These are phyloP conservation scores for Nannobrachium achirus DNA, from an alignment of 2,113 vertebrate species.

Conservation along the genomic window DNA sequence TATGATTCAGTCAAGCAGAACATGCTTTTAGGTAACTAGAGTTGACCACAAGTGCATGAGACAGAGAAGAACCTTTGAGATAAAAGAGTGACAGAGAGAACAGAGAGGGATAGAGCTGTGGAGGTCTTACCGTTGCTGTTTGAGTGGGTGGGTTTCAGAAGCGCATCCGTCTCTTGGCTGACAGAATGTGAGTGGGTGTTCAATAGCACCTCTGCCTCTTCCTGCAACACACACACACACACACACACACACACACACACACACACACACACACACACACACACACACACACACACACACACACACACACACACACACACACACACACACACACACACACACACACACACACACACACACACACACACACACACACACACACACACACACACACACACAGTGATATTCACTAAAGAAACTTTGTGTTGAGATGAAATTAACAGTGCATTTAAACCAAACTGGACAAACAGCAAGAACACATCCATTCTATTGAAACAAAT, in stretches of 20 bases:
- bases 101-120: not conserved
- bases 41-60: not conserved
- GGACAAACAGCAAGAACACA: constrained; percentile 23
- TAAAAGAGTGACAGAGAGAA: not conserved
- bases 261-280: too few relatives aligned
- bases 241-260: constrained; percentile 18
- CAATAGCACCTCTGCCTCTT: constrained; percentile 47
- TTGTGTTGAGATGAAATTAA: constrained; percentile 41
- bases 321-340: too few relatives aligned
- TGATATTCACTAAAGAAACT: constrained; percentile 29
- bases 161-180: constrained; percentile 57
- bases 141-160: constrained; percentile 69
- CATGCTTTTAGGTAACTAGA: too few relatives aligned
- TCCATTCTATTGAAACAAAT: constrained; percentile 27
- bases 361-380: too few relatives aligned
- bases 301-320: too few relatives aligned
- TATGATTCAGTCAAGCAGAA: too few relatives aligned
- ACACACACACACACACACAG: too few relatives aligned
- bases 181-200: constrained; percentile 75
- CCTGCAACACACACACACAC: constrained; percentile 43
- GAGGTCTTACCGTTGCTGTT: constrained; percentile 65
- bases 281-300: too few relatives aligned
- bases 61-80: not conserved
- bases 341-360: too few relatives aligned
- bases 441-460: constrained; percentile 20